Conservation (phyloP, 2,888 invertebrate species). For the Harpagoxenus sublaevis region DNA sequence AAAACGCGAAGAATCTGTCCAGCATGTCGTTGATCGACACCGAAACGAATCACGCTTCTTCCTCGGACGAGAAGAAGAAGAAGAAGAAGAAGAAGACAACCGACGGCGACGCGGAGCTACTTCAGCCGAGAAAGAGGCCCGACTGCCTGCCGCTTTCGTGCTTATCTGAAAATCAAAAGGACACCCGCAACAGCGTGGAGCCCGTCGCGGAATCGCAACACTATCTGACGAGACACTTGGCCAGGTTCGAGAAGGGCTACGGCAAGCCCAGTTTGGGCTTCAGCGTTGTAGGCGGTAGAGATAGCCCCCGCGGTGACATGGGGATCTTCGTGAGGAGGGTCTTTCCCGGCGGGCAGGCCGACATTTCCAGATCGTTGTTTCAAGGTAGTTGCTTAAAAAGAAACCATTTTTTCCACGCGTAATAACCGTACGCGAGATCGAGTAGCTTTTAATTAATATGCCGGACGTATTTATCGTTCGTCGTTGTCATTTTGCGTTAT, state of each 20-base stretch:
- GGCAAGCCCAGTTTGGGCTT: constrained; percentile 89
- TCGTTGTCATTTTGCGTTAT: not conserved
- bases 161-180: constrained; percentile 74
- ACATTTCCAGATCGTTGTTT: constrained; percentile 87
- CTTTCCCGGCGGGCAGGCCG: constrained; percentile 88
- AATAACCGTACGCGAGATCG: not conserved
- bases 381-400: constrained; percentile 65
- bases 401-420: not conserved
- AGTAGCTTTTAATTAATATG: not conserved
- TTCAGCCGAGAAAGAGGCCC: constrained; percentile 77
- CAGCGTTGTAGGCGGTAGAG: constrained; percentile 89
- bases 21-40: constrained; percentile 78
- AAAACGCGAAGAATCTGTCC: constrained; percentile 80
- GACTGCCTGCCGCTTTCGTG: constrained; percentile 80
- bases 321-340: constrained; percentile 89
- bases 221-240: constrained; percentile 80
- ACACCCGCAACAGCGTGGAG: constrained; percentile 72
- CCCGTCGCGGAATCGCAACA: constrained; percentile 78
- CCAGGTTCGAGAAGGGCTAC: constrained; percentile 87
- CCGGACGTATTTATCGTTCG: not conserved
- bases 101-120: constrained; percentile 28
- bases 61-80: constrained; percentile 54
- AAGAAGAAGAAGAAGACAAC: constrained; percentile 3
- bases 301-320: constrained; percentile 88
- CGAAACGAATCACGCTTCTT: constrained; percentile 61